Base-by-base conservation (phyloP, 2,888 invertebrate species). In the Luperina testacea region DNA sequence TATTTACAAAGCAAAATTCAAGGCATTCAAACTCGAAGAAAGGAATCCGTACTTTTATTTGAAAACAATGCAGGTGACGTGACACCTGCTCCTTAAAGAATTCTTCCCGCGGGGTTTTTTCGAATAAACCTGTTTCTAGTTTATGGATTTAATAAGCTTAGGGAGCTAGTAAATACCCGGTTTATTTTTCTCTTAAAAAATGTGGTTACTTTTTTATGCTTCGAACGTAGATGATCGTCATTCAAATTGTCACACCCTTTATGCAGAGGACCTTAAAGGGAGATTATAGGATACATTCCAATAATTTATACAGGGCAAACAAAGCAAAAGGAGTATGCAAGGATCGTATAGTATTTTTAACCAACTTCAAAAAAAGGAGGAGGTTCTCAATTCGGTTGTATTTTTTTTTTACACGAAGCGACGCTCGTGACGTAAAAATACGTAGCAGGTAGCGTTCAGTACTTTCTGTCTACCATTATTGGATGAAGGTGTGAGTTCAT, bases 1-100 rank as follows among this genome's bases (percentile, higher is more conserved):
- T 51, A 64, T 51, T 42, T 9, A 76, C 71, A 84, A 85, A 84
- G 72, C 61, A 59, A 78, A 80, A 63, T 84, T 72, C 42, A 48
- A 68, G n/a, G 68, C 45, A 68, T 84, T 67, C 59, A 64, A 61
- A 48, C 27, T 20, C 0, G 27, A n/a, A 17, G 38, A 84, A 81
- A 65, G 11, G 27, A 72, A 69, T 42, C 7, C 5, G 48, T 51
- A 27, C 72, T 67, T 68, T 75, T 70, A 27, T 75, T 70, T 57
- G 0, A 20, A 27, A 42, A 72, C 42, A 70, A 72, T 72, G 67
- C 84, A 80, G 76, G 67, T 68, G 57, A 63, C 72, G 67, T 68
- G 57, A 63, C 72, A 83, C 80, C 84, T 76, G 83, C 61, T 51
- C n/a, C 5, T 17, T 20, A 27, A 48, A 15, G 57, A 73, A 76